These are phyloP conservation scores for Chloropsis cyanopogon DNA, from an alignment of 2,113 vertebrate genomes.

Conservation along the genomic window DNA sequence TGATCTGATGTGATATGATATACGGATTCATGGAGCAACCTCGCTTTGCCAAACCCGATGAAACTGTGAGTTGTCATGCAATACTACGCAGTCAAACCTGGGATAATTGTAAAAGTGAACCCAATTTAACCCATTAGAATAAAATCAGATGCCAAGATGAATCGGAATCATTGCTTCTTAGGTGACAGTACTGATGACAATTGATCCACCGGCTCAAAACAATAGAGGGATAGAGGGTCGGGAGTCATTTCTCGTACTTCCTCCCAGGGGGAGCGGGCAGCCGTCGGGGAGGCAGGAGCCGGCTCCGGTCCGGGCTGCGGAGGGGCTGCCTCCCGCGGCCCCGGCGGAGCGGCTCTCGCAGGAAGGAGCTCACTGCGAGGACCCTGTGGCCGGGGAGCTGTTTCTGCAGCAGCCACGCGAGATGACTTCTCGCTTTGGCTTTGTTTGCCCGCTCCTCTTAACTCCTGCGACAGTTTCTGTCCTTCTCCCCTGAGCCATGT, in stretches of 20 bases:
- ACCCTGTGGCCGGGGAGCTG: background rate
- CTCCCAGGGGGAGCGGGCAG: background rate
- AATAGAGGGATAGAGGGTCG: constrained; percentile 1
- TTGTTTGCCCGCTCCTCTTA: background rate
- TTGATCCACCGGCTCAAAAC: constrained; percentile 41
- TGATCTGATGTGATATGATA: constrained; percentile 68
- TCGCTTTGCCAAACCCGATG: constrained; percentile 66
- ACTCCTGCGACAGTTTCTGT: background rate
- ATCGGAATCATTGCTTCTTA: constrained; percentile 49
- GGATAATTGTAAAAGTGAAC: constrained; percentile 57
- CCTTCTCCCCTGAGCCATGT: background rate
- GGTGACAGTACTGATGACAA: constrained; percentile 46
- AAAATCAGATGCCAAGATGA: constrained; percentile 60
- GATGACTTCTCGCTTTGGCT: background rate
- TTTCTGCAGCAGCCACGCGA: background rate
- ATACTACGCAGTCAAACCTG: constrained; percentile 49
- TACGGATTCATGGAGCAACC: constrained; percentile 44
- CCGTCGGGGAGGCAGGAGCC: background rate
- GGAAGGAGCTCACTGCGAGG: background rate
- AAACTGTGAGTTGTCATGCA: constrained; percentile 62
- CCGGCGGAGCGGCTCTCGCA: background rate
- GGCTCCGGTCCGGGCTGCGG: background rate
- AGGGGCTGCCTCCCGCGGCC: background rate
- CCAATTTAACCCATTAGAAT: constrained; percentile 67
- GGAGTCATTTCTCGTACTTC: background rate